Conservation (phyloP, 2,797 vertebrate species). For the Vespertilio murinus region DNA sequence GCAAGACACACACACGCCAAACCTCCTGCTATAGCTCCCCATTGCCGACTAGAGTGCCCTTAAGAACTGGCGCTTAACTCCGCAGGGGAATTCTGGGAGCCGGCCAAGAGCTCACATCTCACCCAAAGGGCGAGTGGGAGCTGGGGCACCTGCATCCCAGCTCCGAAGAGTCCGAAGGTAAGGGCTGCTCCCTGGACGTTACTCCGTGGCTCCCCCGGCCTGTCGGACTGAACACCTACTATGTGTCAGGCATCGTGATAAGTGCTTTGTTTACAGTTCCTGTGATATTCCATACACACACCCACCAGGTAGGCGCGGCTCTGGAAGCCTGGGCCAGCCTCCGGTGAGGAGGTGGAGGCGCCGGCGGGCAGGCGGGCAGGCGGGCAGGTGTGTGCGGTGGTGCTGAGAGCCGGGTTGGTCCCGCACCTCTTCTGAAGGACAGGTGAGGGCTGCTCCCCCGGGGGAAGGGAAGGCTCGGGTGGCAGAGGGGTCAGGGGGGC, state of each 20-base stretch:
- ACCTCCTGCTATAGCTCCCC: not conserved
- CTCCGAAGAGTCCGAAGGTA: not conserved
- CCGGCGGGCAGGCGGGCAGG: not conserved
- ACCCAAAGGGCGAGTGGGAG: not conserved
- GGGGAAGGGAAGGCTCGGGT: slow-evolving; percentile 14
- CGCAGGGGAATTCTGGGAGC: not conserved
- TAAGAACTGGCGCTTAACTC: not conserved
- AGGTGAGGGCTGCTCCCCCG: not conserved
- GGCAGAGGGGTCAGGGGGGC: slow-evolving; percentile 46
- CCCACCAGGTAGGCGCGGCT: too few species aligned
- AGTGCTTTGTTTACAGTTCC: not conserved
- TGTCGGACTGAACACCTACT: not conserved
- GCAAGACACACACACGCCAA: not conserved
- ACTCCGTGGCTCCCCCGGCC: not conserved
- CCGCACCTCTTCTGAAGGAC: not conserved
- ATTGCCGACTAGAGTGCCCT: not conserved
- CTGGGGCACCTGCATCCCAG: not conserved
- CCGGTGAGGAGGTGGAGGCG: not conserved
- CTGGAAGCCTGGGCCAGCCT: not conserved
- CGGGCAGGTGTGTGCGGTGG: not conserved
- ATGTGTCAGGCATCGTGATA: fast-evolving
- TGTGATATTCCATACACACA: fast-evolving
- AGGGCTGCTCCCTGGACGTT: not conserved
- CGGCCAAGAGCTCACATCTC: not conserved
- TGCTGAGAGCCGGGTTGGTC: not conserved